Base-by-base conservation (phyloP, 2,797 vertebrate species). In the Myotis findleyi region DNA sequence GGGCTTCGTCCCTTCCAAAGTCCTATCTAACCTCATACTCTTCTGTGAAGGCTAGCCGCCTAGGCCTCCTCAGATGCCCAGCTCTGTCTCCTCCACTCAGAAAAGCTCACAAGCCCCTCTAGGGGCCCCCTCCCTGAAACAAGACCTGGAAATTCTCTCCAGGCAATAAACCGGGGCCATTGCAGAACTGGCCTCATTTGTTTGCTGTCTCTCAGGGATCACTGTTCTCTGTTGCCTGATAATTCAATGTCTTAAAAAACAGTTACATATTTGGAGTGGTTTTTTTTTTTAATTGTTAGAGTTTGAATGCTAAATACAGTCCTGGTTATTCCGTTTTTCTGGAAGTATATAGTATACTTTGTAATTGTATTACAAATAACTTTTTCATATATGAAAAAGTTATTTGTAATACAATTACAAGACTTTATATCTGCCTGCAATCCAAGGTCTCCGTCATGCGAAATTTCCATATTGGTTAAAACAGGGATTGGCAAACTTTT, bases 391-490 rank as follows among this genome's bases (percentile, higher is more conserved):
- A 27, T 16, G 44, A 33, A 49, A 89, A 84, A 71, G 1, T 66
- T 62, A 85, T 86, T 73, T 76, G 23, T 41, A 86, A 55, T 76
- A 75, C n/a, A 91, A 79, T 55, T 89, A 80, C 59, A 44, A 84
- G 47, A 75, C 2, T 57, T 83, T n/a, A 16, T 88, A 38, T 86
- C 27, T 73, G 6, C 57, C 57, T 62, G 23, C 30, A 89, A 79
- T 51, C 38, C 51, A 89, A 82, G 16, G 16, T 91, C 59, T 86
- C 62, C 62, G 16, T 84, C 30, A 82, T 36, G 49, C 27, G 53
- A 94, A 94, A 96, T 93, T 59, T 91, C 81, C 87, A 1, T 73
- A 89, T 44, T 92, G 30, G 16, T 83, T 90, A 80, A 94, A 89
- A 80, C 7, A 69, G 33, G 9, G 44, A 88, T 80, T 23, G 27